These are phyloP conservation scores for Antitype chi DNA, from an alignment of 2,888 invertebrate species.

Conservation along the genomic window DNA sequence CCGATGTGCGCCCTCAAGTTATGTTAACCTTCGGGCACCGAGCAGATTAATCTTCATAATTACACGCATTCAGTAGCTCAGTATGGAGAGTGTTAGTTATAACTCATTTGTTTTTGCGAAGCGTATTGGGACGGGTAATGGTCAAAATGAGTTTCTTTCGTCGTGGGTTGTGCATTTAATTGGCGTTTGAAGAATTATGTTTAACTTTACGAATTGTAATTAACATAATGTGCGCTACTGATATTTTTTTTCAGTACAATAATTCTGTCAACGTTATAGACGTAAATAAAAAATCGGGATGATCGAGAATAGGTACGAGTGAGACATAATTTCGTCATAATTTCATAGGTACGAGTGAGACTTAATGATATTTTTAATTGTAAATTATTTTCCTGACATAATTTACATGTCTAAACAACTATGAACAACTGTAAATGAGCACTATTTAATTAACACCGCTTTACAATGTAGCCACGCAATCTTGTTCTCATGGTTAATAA, in stretches of 20 bases:
- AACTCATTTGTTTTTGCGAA: conserved; percentile 70
- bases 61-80: conserved; percentile 75
- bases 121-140: conserved; percentile 57
- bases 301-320: background rate
- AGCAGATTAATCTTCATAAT: conserved; percentile 87
- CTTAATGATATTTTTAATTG: too few species aligned
- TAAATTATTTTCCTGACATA: conserved; percentile 11
- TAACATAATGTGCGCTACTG: conserved; percentile 26
- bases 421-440: conserved; percentile 48
- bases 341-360: too few species aligned
- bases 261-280: background rate
- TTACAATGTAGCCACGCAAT: conserved; percentile 49
- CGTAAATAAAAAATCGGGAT: background rate
- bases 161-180: conserved; percentile 33
- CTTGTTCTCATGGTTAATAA: conserved; percentile 71
- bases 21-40: conserved; percentile 82
- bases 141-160: conserved; percentile 59
- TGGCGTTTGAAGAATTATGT: conserved; percentile 42
- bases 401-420: conserved; percentile 13
- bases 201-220: conserved; percentile 21
- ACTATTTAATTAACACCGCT: conserved; percentile 52
- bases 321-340: too few species aligned
- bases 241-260: conserved; percentile 33
- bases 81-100: conserved; percentile 74
- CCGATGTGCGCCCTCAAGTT: conserved; percentile 86